Percentiles rank a stretch among this genome's conserved stretches.
Evolutionary conservation across 2,797 vertebrate species (phyloP).

Genomic region (Lepilemur septentrionalis): DNA sequence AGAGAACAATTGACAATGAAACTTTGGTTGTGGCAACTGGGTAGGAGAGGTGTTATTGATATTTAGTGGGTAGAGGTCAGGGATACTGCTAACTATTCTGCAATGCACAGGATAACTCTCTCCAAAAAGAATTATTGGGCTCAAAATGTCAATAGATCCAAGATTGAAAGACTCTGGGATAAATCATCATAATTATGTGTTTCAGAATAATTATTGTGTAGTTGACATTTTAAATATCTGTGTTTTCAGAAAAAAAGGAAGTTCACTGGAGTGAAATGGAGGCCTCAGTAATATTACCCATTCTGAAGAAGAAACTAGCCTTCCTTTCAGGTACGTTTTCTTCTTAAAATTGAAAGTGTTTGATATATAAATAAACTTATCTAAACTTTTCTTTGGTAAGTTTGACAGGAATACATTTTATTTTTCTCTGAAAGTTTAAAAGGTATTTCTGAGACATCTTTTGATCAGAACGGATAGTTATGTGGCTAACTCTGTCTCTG

Average conservation of each 20-base stretch:
- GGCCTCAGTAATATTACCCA: slow-evolving; percentile 92
- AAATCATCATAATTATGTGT: not conserved
- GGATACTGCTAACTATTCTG: not conserved
- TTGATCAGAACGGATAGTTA: not conserved
- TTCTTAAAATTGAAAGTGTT: not conserved
- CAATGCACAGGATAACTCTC: not conserved
- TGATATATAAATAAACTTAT: not conserved
- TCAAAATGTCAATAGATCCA: not conserved
- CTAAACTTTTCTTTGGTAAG: not conserved
- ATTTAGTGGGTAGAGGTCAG: not conserved
- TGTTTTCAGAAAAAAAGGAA: slow-evolving; percentile 83
- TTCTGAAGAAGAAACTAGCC: slow-evolving; percentile 97
- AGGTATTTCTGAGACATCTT: slow-evolving; percentile 32
- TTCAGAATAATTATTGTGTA: not conserved
- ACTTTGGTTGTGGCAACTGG: not conserved
- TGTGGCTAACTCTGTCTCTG: not conserved
- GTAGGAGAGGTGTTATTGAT: not conserved
- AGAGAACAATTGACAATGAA: not conserved
- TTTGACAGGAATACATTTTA: slow-evolving; percentile 35
- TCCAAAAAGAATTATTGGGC: not conserved
- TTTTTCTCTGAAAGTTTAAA: not conserved
- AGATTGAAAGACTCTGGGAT: not conserved
- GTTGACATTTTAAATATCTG: slow-evolving; percentile 71
- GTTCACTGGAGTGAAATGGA: slow-evolving; percentile 88
- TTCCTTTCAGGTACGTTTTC: slow-evolving; percentile 94